Evolutionary conservation across 2,113 vertebrate genomes (phyloP).

Genomic region (Chrysochloris asiatica): DNA sequence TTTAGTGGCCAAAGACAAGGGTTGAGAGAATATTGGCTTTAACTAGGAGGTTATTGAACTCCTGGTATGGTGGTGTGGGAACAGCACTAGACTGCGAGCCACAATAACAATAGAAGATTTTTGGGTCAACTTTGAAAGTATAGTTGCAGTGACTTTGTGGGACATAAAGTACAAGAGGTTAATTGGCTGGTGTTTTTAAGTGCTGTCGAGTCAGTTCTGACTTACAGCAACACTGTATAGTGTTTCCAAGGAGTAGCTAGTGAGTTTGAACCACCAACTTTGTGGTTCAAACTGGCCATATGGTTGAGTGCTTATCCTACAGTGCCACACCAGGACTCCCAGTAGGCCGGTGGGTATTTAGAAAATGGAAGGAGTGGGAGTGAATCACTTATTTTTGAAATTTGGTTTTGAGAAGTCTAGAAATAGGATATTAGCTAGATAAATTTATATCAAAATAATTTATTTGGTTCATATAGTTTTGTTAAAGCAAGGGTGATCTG

Average conservation of each 20-base stretch:
- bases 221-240: too few species aligned
- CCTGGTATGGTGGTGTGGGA: too few species aligned
- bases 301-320: too few species aligned
- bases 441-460: not conserved
- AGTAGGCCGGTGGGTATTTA: conserved; percentile 2
- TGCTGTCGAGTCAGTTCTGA: too few species aligned
- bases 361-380: not conserved
- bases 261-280: too few species aligned
- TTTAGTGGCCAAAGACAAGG: not conserved
- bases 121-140: not conserved
- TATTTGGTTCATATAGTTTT: conserved; percentile 11
- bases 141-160: conserved; percentile 24
- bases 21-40: not conserved
- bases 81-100: too few species aligned
- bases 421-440: not conserved
- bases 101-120: too few species aligned
- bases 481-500: not conserved
- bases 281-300: too few species aligned
- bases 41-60: not conserved
- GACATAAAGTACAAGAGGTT: too few species aligned
- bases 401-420: conserved; percentile 12
- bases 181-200: too few species aligned
- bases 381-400: not conserved
- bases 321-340: too few species aligned
- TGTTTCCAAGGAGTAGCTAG: too few species aligned